phyloP scores from a whole-genome alignment of 2,888 invertebrate species.

The Coenonympha glycerion region DNA sequence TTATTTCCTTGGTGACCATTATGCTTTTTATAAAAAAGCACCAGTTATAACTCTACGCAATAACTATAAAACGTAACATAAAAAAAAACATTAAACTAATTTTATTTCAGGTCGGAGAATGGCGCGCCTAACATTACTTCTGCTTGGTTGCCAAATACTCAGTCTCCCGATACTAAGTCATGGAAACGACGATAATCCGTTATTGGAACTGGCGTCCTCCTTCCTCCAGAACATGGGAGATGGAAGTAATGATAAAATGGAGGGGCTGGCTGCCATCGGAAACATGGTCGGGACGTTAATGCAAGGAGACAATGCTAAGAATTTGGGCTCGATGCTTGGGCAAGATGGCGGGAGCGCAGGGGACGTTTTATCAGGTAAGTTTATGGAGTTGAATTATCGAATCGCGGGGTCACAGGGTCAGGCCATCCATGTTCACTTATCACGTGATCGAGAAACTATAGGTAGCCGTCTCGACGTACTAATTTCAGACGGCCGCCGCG shows the following conservation, averaged over 20 bases:
- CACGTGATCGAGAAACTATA: no score
- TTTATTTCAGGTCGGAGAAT: conserved; percentile 39
- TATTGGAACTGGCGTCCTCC: conserved; percentile 81
- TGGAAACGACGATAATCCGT: conserved; percentile 71
- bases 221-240: conserved; percentile 79
- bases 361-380: conserved; percentile 67
- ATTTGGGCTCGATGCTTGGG: conserved; percentile 60
- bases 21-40: neutral
- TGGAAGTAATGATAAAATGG: conserved; percentile 47
- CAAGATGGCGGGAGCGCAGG: conserved; percentile 57
- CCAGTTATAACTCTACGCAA: conserved; percentile 1
- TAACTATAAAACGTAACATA: conserved; percentile 14
- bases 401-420: no score
- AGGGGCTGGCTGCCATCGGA: conserved; percentile 77
- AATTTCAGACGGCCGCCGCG: no score
- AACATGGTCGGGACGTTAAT: conserved; percentile 80
- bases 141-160: conserved; percentile 42
- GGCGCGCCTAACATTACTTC: conserved; percentile 44
- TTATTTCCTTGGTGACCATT: no score
- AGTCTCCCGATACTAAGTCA: conserved; percentile 47
- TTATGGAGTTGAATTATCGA: no score
- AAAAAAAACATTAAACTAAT: neutral
- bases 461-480: no score
- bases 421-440: no score
- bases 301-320: conserved; percentile 80